phyloP scores from a whole-genome alignment of 1,140 invertebrate species.

The Eriosoma lanigerum region DNA sequence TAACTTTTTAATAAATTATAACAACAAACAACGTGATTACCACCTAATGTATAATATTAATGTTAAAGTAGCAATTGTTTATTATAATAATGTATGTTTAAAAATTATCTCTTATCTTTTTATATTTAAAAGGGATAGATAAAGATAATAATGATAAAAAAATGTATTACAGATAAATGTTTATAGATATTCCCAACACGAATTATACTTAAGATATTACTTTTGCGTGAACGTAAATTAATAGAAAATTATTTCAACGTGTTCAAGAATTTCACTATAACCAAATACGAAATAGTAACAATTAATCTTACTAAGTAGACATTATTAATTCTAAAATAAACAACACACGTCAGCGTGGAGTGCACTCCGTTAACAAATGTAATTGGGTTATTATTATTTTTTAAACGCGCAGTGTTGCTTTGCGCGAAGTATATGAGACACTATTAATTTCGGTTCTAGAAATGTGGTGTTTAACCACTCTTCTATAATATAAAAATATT shows the following conservation, averaged over 20 bases:
- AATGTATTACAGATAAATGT: too few species aligned
- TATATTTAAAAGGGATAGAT: too few species aligned
- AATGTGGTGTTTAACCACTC: background rate
- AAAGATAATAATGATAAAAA: too few species aligned
- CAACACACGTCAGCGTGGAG: background rate
- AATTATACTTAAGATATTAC: too few species aligned
- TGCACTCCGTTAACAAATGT: constrained; percentile 13
- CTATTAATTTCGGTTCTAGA: background rate
- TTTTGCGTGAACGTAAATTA: background rate
- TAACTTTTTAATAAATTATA: too few species aligned
- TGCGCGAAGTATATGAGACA: background rate
- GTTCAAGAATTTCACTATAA: background rate
- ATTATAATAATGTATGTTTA: too few species aligned
- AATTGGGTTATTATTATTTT: constrained; percentile 31
- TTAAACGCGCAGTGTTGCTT: too few species aligned
- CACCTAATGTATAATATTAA: too few species aligned
- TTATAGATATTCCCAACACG: too few species aligned
- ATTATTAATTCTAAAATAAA: constrained; percentile 27
- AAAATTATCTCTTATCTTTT: too few species aligned
- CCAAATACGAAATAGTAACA: background rate
- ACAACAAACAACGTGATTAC: too few species aligned
- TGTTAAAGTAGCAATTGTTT: too few species aligned
- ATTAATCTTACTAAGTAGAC: constrained; percentile 2
- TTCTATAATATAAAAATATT: background rate
- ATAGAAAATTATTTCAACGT: background rate